Base-by-base conservation (phyloP, 1,140 invertebrate genomes). In the Eufriesea mexicana region DNA sequence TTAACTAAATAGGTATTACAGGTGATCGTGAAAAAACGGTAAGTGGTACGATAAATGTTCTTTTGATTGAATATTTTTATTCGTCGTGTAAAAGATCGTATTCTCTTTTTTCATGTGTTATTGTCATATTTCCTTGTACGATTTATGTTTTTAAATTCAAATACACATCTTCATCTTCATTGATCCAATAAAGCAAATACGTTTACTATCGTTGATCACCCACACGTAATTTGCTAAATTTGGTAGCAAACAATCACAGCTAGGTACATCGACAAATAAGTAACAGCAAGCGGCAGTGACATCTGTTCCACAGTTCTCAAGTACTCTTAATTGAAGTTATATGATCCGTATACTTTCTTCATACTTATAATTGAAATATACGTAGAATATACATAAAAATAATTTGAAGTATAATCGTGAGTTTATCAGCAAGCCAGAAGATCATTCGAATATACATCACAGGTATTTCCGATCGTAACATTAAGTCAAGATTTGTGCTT, bases 241-340 rank as follows among this genome's bases (percentile, higher is more conserved):
- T 83, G 82, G 83, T 88, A 84, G 88, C 78, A 87, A 90, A 90
- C 25, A 87, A 90, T 90, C 88, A 90, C 86, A 90, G 87, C 86
- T 89, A 90, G 89, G 88, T 86, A 90, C 88, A 82, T 89, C 84
- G 89, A 86, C 81, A 89, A 89, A 87, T 74, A 75, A 89, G 62
- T 89, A 83, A 84, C 62, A 89, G 73, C 81, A 89, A 86, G 80
- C 87, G 87, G 88, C 88, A 89, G 88, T 89, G 87, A 86, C 71
- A 68, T 84, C 51, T 81, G 70, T 84, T 84, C 62, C 83, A 83
- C 73, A 67, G 57, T 84, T 74, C 54, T 84, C 70, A 57, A 74
- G 62, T 81, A 81, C 64, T 81, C 71, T 81, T 68, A 45, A 20
- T 51, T 75, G 67, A 67, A 28, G 12, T 84, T 73, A 84, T 67